These are phyloP conservation scores for Clistopyga incitator DNA, from an alignment of 2,888 invertebrate species.

Conservation along the genomic window DNA sequence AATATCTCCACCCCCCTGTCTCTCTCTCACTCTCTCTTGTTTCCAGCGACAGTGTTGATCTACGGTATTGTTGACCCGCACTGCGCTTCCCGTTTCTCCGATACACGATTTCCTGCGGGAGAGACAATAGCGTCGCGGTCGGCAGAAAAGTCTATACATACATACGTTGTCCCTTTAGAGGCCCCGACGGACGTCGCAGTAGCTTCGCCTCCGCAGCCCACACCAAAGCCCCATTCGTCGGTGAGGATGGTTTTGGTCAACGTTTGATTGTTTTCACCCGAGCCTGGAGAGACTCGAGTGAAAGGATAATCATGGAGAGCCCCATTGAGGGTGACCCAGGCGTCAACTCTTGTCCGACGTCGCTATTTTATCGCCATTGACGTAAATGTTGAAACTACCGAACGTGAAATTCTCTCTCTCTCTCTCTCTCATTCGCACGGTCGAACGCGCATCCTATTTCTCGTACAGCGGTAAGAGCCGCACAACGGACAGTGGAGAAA, in stretches of 20 bases:
- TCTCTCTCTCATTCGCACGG: constrained; percentile 17
- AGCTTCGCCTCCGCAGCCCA: neutral
- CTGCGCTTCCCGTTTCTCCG: neutral
- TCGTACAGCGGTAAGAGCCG: neutral
- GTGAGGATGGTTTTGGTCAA: constrained; percentile 34
- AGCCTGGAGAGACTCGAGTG: constrained; percentile 27
- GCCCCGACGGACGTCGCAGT: constrained; percentile 1
- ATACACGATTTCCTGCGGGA: constrained; percentile 35
- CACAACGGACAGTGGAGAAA: constrained; percentile 3
- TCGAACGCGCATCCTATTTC: constrained; percentile 29
- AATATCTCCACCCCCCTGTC: neutral
- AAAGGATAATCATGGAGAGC: constrained; percentile 51
- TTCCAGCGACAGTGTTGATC: neutral
- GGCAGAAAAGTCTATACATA: neutral
- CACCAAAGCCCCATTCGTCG: constrained; percentile 6
- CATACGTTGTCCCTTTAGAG: constrained; percentile 11
- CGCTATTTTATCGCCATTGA: constrained; percentile 26
- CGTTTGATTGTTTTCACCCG: constrained; percentile 46
- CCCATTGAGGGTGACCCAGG: neutral
- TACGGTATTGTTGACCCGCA: neutral
- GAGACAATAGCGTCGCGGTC: constrained; percentile 57
- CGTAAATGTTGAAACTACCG: constrained; percentile 46
- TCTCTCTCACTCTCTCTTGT: neutral
- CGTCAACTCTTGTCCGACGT: constrained; percentile 20
- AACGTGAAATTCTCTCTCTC: constrained; percentile 9